Evolutionary conservation across 2,888 invertebrate species (phyloP).

Genomic region (Lapara coniferarum): DNA sequence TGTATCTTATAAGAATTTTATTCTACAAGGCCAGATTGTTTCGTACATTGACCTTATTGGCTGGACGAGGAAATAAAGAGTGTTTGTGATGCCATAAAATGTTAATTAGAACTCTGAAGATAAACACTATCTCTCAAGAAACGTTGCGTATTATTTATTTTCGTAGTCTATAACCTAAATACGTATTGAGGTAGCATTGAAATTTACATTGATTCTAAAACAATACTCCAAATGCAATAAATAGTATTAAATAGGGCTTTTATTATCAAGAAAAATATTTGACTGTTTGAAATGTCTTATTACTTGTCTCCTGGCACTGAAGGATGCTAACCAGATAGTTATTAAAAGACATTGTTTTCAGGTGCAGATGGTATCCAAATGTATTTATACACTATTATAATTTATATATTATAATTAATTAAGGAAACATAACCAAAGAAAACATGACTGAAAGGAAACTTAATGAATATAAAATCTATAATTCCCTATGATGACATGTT

Average conservation of each 20-base stretch:
- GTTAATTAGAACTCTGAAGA: slow-evolving; percentile 14
- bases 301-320: no score
- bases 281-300: no score
- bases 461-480: no score
- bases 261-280: background rate
- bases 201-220: background rate
- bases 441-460: no score
- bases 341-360: no score
- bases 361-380: no score
- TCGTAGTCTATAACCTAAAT: slow-evolving; percentile 14
- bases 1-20: background rate
- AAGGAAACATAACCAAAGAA: no score
- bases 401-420: no score
- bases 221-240: background rate
- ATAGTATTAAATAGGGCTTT: no score
- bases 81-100: background rate
- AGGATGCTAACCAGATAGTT: no score
- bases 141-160: slow-evolving; percentile 12
- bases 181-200: background rate
- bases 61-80: slow-evolving; percentile 3
- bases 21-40: background rate
- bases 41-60: background rate
- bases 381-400: no score
- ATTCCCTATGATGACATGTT: no score
- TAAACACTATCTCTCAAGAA: slow-evolving; percentile 5